Conservation (phyloP, 2,888 invertebrate species). For the Cremastobaeus sp. region DNA sequence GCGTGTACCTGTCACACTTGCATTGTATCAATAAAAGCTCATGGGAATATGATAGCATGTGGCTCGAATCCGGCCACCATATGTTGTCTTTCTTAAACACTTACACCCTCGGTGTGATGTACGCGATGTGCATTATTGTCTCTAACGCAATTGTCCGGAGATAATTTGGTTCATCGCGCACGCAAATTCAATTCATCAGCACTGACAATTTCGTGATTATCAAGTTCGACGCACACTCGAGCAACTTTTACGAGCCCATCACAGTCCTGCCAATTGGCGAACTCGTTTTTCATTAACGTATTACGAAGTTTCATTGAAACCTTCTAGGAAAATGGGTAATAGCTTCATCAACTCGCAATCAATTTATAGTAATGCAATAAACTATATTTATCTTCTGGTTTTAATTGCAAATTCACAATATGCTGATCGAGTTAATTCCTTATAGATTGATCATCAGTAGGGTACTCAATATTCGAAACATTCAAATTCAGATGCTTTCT, state of each 20-base stretch:
- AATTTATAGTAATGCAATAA: neutral
- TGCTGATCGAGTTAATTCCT: too few species aligned
- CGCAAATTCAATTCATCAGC: constrained; percentile 31
- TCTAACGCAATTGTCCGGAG: constrained; percentile 29
- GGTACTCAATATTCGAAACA: too few species aligned
- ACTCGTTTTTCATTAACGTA: constrained; percentile 33
- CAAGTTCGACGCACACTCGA: constrained; percentile 17
- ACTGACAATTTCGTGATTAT: constrained; percentile 13
- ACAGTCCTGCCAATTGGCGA: constrained; percentile 23
- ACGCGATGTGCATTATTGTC: constrained; percentile 22
- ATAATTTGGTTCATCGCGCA: constrained; percentile 12
- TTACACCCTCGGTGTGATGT: constrained; percentile 21
- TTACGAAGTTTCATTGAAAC: constrained; percentile 18
- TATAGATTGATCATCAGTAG: too few species aligned
- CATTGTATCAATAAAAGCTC: constrained; percentile 52
- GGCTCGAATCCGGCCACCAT: constrained; percentile 65
- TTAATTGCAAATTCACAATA: too few species aligned
- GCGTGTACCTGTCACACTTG: constrained; percentile 39
- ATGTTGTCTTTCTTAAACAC: constrained; percentile 60
- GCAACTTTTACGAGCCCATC: constrained; percentile 9
- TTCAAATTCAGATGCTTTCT: too few species aligned
- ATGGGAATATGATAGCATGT: constrained; percentile 70
- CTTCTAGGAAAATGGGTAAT: neutral
- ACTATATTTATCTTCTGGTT: too few species aligned
- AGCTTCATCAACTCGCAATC: neutral